Percentiles rank a stretch among this genome's conserved stretches.
Conservation (phyloP, 2,113 vertebrate genomes). For the Tor tambroides region DNA sequence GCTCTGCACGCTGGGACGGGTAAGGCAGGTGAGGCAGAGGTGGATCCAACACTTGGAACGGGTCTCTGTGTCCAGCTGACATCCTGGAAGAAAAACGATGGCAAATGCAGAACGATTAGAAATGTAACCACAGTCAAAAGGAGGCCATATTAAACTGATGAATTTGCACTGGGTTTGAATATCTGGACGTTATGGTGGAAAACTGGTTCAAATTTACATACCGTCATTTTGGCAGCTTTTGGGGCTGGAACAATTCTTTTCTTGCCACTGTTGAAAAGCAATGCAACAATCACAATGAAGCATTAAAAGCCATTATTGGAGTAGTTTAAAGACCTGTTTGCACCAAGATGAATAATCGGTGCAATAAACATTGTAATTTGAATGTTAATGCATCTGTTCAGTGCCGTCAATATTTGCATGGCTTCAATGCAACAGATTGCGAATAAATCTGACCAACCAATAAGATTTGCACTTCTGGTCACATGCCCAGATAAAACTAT, state of each 20-base stretch:
- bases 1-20: constrained; percentile 67
- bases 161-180: not conserved
- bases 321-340: not conserved
- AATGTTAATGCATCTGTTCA: not conserved
- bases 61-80: constrained; percentile 70
- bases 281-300: constrained; percentile 23
- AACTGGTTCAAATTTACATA: constrained; percentile 64
- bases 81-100: constrained; percentile 66
- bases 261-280: constrained; percentile 80
- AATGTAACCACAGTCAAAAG: not conserved
- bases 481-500: not conserved
- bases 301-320: not conserved
- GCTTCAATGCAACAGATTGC: not conserved
- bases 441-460: not conserved
- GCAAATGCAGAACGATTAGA: not conserved
- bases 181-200: not conserved
- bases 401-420: not conserved
- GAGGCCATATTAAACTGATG: not conserved
- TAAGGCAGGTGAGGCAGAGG: constrained; percentile 47
- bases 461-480: not conserved
- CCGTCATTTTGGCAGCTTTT: constrained; percentile 88
- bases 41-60: constrained; percentile 55
- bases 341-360: not conserved
- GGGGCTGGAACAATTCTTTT: constrained; percentile 88
- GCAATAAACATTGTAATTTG: not conserved